A percentile compares a stretch with the other conserved stretches of the same genome.
Conservation (phyloP, 2,888 invertebrate genomes). For the Bursaphelenchus okinawaensis region DNA sequence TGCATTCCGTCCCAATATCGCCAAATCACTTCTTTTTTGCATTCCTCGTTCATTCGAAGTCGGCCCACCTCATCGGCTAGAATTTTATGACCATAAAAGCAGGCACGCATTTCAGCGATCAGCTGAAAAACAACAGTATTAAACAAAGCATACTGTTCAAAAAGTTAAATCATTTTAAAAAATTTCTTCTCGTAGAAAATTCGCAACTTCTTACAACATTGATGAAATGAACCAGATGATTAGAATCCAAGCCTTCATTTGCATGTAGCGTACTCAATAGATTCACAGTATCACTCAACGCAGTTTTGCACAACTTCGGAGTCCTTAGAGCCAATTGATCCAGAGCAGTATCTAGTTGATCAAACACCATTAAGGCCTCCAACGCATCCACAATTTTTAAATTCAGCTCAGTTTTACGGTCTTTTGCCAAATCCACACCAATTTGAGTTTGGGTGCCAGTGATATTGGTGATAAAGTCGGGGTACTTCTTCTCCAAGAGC, state of each 20-base stretch:
- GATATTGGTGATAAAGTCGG: background rate
- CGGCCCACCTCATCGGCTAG: conserved; percentile 24
- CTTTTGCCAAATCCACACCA: conserved; percentile 11
- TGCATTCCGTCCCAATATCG: conserved; percentile 44
- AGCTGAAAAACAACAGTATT: conserved; percentile 18
- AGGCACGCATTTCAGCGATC: conserved; percentile 25
- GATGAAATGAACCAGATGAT: conserved; percentile 41
- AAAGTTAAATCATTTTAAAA: too few species aligned
- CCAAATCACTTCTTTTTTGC: conserved; percentile 14
- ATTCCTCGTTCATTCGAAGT: conserved; percentile 9
- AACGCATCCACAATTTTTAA: conserved; percentile 21
- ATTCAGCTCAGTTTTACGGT: background rate
- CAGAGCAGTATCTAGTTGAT: conserved; percentile 32
- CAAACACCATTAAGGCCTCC: conserved; percentile 31
- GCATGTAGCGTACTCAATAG: conserved; percentile 16
- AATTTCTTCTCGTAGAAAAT: too few species aligned
- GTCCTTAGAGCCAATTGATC: conserved; percentile 11
- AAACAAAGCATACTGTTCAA: too few species aligned
- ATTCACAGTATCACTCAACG: conserved; percentile 29
- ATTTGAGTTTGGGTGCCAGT: background rate
- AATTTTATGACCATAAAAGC: conserved; percentile 22
- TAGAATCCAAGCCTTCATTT: conserved; percentile 25
- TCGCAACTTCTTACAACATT: conserved; percentile 42
- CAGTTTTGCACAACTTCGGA: conserved; percentile 16
- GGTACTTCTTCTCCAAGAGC: conserved; percentile 25